A percentile compares a stretch with the other conserved stretches of the same genome.
phyloP scores from a whole-genome alignment of 2,888 invertebrate species.

The Oxycera nigricornis region DNA sequence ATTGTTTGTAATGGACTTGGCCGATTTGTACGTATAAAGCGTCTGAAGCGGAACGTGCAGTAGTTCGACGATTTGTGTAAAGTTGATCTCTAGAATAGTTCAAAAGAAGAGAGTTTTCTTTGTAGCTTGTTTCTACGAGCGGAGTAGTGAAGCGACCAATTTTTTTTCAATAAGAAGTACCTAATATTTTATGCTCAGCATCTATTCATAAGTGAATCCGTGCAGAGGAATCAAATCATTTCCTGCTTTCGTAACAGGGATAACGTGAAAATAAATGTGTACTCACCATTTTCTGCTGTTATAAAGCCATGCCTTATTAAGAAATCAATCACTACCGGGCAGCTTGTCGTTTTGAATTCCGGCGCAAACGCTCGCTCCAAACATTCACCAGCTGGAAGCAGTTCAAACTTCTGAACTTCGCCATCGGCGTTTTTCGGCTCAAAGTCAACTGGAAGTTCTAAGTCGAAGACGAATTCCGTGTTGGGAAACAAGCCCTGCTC shows the following conservation, averaged over 20 bases:
- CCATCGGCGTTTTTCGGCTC: slow-evolving; percentile 92
- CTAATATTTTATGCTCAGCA: neutral
- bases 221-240: neutral
- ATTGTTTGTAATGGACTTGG: slow-evolving; percentile 50
- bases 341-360: slow-evolving; percentile 93
- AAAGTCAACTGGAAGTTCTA: slow-evolving; percentile 89
- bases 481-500: slow-evolving; percentile 93
- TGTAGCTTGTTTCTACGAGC: neutral
- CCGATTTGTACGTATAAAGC: slow-evolving; percentile 69
- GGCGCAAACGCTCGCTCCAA: slow-evolving; percentile 80
- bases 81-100: slow-evolving; percentile 77
- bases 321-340: slow-evolving; percentile 90
- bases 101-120: slow-evolving; percentile 41
- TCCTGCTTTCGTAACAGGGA: neutral
- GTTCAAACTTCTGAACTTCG: slow-evolving; percentile 90
- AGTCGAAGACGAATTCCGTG: slow-evolving; percentile 91
- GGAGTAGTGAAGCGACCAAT: neutral
- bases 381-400: slow-evolving; percentile 83
- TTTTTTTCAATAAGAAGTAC: too few species aligned
- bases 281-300: slow-evolving; percentile 85
- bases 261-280: neutral
- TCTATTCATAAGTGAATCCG: neutral
- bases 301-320: slow-evolving; percentile 89
- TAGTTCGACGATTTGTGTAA: slow-evolving; percentile 82
- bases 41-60: slow-evolving; percentile 87